Evolutionary conservation across 2,888 invertebrate species (phyloP), one percentile per base, ranked within the genome.

Genomic region (Ptycholaimellus sp.): DNA sequence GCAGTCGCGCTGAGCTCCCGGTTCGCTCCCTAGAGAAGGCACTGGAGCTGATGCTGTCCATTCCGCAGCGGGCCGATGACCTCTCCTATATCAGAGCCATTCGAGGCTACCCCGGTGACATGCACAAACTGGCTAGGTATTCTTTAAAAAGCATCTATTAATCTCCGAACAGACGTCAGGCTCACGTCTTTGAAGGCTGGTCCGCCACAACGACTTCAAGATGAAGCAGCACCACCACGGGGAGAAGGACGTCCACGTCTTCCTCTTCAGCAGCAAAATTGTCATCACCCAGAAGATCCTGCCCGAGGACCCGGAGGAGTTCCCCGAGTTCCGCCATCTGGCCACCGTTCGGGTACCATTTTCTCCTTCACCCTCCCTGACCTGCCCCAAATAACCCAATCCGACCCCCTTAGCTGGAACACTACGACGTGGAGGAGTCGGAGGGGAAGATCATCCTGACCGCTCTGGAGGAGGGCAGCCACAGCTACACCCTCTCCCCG

Each of bases 21-120:
- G 76, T 75, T 60, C 70, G 72, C 54, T 78, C 82, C 60, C 72
- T 85, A 55, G 78, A 81, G 62, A 77, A 76, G 59, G 82, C 82
- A 45, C 68, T 82, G 58, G 82, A 85, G 68, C 76, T 90, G 68
- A 80, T 87, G 72, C 74, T 80, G 56, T 76, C 77, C 50, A 75
- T 87, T 56, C 82, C 82, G 36, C 79, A 77, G 59, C 34, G 80
- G 56, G 80, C 82, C 41, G 76, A 77, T 47, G 82, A 90, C 64
- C 75, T 79, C 57, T 76, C 78, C 62, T 79, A 80, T 60, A 74
- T 81, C 48, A 73, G 75, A 52, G 79, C 75, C 62, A 80, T 90
- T 66, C 79, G 82, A 67, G 83, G 78, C 32, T 85, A 75, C 62
- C 74, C 77, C 53, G 85, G 82, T 36, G 74, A 73, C 58, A 73